phyloP scores from a whole-genome alignment of 37 sponge, comb jelly and placozoan genomes.

The Diacarnus erythraeanus region DNA sequence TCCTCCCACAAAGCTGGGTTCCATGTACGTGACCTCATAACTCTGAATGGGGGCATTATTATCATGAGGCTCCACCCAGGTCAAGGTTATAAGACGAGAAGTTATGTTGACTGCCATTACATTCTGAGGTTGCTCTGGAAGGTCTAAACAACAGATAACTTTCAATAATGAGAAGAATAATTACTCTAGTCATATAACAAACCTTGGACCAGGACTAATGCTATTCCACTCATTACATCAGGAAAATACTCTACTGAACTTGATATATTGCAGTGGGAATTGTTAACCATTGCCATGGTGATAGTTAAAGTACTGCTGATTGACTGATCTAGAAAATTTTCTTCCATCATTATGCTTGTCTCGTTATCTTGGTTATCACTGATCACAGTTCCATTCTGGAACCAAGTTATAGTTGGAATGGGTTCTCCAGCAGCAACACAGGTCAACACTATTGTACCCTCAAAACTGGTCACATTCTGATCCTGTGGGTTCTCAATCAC shows the following conservation, averaged over 20 bases:
- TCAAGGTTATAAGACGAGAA: constrained; percentile 27
- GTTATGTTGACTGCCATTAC: constrained; percentile 12
- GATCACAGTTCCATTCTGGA: constrained; percentile 44
- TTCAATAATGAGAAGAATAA: too few species aligned
- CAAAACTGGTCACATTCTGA: constrained; percentile 11
- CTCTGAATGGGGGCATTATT: constrained; percentile 66
- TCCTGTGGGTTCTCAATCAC: constrained; percentile 15
- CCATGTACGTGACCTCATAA: constrained; percentile 10
- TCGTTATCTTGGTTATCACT: not conserved
- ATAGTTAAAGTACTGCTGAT: constrained; percentile 28
- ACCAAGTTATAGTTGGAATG: constrained; percentile 47
- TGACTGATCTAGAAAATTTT: not conserved
- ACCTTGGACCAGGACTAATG: constrained; percentile 53
- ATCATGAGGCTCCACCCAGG: constrained; percentile 62
- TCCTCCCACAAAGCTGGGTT: constrained; percentile 19
- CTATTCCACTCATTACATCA: constrained; percentile 3
- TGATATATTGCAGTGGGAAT: constrained; percentile 43
- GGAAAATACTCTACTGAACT: not conserved
- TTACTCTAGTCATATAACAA: not conserved
- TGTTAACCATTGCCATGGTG: constrained; percentile 11
- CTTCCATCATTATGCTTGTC: not conserved
- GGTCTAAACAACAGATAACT: constrained; percentile 23
- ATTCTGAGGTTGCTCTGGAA: constrained; percentile 33
- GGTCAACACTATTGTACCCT: not conserved
- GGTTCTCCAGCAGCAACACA: constrained; percentile 53